A percentile compares a stretch with the other conserved stretches of the same genome.
Evolutionary conservation across 1,140 invertebrate genomes (phyloP).

Genomic region (Cyclargus thomasi): DNA sequence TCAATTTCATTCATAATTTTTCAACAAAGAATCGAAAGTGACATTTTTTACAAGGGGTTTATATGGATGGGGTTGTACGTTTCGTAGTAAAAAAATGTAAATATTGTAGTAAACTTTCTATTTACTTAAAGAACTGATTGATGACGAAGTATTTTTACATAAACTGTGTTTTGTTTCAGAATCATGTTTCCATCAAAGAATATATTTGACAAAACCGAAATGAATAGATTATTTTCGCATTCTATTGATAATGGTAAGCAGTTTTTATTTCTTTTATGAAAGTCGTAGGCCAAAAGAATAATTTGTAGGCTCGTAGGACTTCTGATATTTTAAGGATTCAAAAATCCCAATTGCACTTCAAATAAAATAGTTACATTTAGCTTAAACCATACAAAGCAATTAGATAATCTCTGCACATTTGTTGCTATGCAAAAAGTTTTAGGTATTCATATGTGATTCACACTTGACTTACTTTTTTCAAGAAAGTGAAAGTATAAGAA

Average conservation of each 20-base stretch:
- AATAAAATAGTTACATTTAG: too few species aligned
- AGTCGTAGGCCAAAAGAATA: too few species aligned
- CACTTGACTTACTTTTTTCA: too few species aligned
- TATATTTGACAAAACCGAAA: constrained; percentile 43
- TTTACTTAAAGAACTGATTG: neutral
- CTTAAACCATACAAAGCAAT: too few species aligned
- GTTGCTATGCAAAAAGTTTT: too few species aligned
- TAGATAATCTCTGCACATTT: too few species aligned
- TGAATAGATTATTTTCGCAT: constrained; percentile 43
- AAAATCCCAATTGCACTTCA: too few species aligned
- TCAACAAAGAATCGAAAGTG: neutral
- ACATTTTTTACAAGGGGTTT: neutral
- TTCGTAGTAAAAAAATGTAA: constrained; percentile 4
- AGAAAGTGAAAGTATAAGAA: too few species aligned
- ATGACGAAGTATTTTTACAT: too few species aligned
- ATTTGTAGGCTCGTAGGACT: too few species aligned
- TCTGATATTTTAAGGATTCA: too few species aligned
- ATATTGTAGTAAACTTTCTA: constrained; percentile 7
- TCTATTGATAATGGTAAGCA: constrained; percentile 40
- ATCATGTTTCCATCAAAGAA: constrained; percentile 46
- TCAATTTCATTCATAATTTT: neutral
- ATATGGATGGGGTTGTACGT: neutral
- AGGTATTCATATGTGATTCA: too few species aligned
- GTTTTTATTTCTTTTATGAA: neutral
- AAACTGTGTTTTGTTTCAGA: constrained; percentile 36